Evolutionary conservation across 2,797 vertebrate species (phyloP).

Genomic region (Malurus splendens): DNA sequence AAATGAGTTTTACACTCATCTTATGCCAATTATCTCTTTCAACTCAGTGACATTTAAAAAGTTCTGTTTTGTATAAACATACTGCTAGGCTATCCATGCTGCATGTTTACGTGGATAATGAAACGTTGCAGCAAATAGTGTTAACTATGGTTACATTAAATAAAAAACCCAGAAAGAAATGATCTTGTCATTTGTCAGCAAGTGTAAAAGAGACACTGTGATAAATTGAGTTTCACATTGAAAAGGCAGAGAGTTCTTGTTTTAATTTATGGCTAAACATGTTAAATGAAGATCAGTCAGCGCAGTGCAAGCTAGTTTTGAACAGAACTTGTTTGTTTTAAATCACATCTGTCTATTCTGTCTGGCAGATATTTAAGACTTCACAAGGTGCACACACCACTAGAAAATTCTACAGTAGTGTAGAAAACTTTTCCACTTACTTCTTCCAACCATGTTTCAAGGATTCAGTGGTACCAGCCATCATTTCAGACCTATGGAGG

Average conservation of each 20-base stretch:
- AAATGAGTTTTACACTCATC: neutral
- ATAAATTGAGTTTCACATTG: neutral
- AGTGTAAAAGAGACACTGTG: neutral
- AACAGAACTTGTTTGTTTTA: neutral
- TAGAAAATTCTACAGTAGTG: constrained; percentile 22
- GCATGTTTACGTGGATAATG: neutral
- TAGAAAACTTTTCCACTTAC: constrained; percentile 38
- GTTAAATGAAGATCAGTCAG: neutral
- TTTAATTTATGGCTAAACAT: neutral
- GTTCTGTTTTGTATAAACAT: neutral
- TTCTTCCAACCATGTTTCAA: constrained; percentile 42
- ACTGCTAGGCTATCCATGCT: neutral
- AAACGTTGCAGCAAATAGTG: neutral
- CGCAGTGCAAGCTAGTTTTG: neutral
- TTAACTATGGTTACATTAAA: neutral
- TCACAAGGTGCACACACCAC: neutral
- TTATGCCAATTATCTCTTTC: neutral
- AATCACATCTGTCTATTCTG: neutral
- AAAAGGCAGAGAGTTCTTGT: neutral
- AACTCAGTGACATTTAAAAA: neutral
- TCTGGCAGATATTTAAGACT: neutral
- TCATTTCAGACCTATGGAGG: constrained; percentile 46
- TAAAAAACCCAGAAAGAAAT: neutral
- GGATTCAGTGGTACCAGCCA: constrained; percentile 30
- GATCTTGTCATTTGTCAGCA: neutral